Evolutionary conservation across 2,888 invertebrate species (phyloP), one percentile per base, ranked within the genome.

Genomic region (Eulithis prunata): DNA sequence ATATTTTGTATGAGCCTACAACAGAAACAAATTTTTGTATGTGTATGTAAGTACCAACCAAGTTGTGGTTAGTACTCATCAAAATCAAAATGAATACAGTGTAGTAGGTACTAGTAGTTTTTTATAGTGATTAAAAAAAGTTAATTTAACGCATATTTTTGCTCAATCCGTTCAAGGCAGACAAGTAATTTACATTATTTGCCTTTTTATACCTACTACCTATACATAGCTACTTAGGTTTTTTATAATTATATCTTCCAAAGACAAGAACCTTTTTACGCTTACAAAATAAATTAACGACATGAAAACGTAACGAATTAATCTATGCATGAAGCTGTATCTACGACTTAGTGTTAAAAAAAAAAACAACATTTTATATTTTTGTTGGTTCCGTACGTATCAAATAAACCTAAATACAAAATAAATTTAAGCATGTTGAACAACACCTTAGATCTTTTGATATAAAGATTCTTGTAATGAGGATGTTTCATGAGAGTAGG

Each of bases 271-370:
- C 32, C 21, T 56, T 59, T 58, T 62, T 72, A 82, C 75, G 79
- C 74, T 78, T 77, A 75, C 62, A 69, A 77, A 78, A 78, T 74
- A 78, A 82, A 84, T 80, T 75, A 74, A 65, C 67, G 74, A 69
- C 77, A 78, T 75, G 79, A 83, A 81, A 83, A 82, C 81, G 81
- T 82, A 82, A 81, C 82, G 78, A 85, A 84, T 84, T 76, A 74
- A 75, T 79, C 79, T 74, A 76, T 68, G 78, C 83, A 76, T 83
- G 80, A 83, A 80, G 79, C 70, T 70, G 80, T 76, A 80, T 78
- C 41, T 81, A 80, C 71, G 75, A 78, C 70, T 71, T 72, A 72
- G 76, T 73, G 72, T 56, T 69, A 67, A 67, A 59, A 63, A 61
- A 47, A 54, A 14, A 28, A 46, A 59, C 52, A 13, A 57, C 2